Conservation (phyloP, 2,113 vertebrate genomes). For the Burhinus oedicnemus region DNA sequence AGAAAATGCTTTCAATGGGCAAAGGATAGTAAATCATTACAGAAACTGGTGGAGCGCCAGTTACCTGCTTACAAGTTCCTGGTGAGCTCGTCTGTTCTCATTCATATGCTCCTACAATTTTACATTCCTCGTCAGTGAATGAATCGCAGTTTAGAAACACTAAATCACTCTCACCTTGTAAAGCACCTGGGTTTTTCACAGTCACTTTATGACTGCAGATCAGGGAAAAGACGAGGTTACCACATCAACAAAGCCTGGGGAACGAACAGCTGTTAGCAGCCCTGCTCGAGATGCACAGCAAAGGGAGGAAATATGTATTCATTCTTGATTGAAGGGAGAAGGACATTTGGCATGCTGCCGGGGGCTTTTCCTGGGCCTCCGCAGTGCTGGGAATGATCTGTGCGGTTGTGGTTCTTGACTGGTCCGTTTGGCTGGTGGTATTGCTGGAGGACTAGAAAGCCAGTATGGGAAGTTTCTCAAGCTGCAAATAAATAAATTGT, state of each 20-base stretch:
- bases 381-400: not conserved
- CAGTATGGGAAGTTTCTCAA: not conserved
- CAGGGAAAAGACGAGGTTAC: not conserved
- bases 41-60: not conserved
- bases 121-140: not conserved
- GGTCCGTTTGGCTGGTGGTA: not conserved
- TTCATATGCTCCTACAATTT: not conserved
- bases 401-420: not conserved
- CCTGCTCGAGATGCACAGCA: not conserved
- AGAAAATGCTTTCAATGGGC: not conserved
- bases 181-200: not conserved
- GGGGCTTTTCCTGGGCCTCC: not conserved
- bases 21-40: not conserved
- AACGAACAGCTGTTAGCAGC: not conserved
- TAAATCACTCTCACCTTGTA: not conserved
- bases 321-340: not conserved
- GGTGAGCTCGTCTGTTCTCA: conserved; percentile 11
- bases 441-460: not conserved
- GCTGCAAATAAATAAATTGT: not conserved
- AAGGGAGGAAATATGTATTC: not conserved
- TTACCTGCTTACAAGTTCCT: not conserved
- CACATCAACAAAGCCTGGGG: not conserved
- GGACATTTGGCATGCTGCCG: not conserved
- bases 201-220: not conserved
- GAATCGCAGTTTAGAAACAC: not conserved